A percentile compares a stretch with the other conserved stretches of the same genome.
Conservation (phyloP, 2,113 vertebrate genomes). For the Crotalus helleri region DNA sequence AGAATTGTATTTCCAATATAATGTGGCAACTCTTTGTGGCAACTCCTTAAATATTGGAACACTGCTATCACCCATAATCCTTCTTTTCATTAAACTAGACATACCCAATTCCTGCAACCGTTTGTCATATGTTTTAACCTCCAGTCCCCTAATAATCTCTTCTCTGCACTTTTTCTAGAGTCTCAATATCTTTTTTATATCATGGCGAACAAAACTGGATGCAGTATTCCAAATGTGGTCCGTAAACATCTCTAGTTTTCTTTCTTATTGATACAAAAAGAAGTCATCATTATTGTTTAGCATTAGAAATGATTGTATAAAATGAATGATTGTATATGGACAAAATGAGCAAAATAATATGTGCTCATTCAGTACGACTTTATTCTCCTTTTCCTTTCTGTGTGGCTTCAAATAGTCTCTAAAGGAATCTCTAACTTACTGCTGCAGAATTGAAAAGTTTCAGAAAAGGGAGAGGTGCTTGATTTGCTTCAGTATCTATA, state of each 20-base stretch:
- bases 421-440: background rate
- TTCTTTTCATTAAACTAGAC: background rate
- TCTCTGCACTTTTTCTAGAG: background rate
- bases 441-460: background rate
- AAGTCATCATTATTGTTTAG: background rate
- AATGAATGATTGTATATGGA: background rate
- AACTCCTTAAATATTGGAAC: too few relatives aligned
- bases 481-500: background rate
- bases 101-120: background rate
- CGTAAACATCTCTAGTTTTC: background rate
- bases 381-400: background rate
- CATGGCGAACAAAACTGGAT: background rate
- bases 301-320: background rate
- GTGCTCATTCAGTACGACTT: background rate
- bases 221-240: background rate
- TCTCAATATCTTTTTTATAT: background rate
- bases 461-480: background rate
- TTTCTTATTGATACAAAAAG: slow-evolving; percentile 18
- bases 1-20: background rate
- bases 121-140: background rate
- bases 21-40: background rate
- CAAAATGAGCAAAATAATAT: background rate
- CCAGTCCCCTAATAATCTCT: background rate
- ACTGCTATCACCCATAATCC: background rate
- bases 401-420: background rate